Evolutionary conservation across 2,888 invertebrate species (phyloP).

Genomic region (Andricus curvator): DNA sequence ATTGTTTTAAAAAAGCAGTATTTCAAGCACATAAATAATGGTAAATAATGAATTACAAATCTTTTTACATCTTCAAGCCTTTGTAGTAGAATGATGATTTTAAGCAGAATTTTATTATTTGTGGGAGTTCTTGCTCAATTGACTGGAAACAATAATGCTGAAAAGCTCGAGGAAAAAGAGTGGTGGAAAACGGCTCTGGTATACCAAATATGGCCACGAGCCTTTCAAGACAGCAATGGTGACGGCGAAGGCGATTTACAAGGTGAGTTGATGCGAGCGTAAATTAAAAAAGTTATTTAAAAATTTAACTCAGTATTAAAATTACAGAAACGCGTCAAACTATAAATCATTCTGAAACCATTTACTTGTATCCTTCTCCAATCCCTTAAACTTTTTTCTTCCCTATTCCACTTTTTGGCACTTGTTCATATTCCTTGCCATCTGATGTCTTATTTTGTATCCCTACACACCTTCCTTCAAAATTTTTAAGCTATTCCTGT

Average conservation of each 20-base stretch:
- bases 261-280: slow-evolving; percentile 54
- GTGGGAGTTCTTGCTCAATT: slow-evolving; percentile 6
- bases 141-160: background rate
- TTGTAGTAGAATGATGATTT: slow-evolving; percentile 2
- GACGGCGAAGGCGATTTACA: slow-evolving; percentile 68
- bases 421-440: no score
- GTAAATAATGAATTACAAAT: background rate
- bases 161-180: slow-evolving; percentile 50
- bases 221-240: slow-evolving; percentile 69
- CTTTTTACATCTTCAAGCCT: background rate
- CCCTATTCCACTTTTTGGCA: no score
- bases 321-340: no score
- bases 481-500: no score
- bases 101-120: background rate
- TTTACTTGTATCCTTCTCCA: no score
- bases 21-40: background rate
- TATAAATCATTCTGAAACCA: no score
- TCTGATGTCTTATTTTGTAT: no score
- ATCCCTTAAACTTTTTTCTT: no score
- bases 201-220: slow-evolving; percentile 68
- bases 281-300: no score
- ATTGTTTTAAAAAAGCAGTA: no score
- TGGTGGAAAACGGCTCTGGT: slow-evolving; percentile 69
- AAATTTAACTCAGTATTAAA: no score
- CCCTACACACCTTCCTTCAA: no score